Percentiles rank a stretch among this genome's conserved stretches.
Conservation (phyloP, 1,140 invertebrate genomes). For the Patella vulgata region DNA sequence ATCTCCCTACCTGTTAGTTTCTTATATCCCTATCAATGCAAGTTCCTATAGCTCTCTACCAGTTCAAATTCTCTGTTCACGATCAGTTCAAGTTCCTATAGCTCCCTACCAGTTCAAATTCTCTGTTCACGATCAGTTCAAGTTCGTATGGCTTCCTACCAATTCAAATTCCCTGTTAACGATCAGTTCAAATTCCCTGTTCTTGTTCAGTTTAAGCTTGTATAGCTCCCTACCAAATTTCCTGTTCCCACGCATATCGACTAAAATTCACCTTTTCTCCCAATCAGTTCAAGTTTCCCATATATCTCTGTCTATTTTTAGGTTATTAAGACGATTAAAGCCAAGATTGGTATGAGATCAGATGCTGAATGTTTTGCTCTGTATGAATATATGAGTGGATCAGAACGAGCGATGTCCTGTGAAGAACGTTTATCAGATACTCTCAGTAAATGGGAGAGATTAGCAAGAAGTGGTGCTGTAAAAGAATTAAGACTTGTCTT, state of each 20-base stretch:
- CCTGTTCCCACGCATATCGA: neutral
- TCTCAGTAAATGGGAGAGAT: slow-evolving; percentile 94
- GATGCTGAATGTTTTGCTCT: slow-evolving; percentile 84
- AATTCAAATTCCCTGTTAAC: neutral
- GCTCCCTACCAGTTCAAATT: no score
- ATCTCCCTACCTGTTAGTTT: neutral
- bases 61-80: no score
- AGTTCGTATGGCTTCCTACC: no score
- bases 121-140: neutral
- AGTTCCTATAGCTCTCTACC: no score
- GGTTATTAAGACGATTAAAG: slow-evolving; percentile 87
- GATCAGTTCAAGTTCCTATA: no score
- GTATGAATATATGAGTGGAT: slow-evolving; percentile 79
- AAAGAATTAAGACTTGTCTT: slow-evolving; percentile 67
- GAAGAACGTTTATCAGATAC: slow-evolving; percentile 94
- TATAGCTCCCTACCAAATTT: neutral
- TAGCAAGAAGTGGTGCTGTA: slow-evolving; percentile 64
- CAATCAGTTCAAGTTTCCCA: no score
- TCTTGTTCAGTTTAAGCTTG: neutral
- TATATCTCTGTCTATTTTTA: no score
- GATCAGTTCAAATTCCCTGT: neutral
- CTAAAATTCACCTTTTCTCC: neutral
- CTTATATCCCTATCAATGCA: no score
- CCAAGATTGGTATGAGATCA: slow-evolving; percentile 89
- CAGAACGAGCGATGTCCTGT: slow-evolving; percentile 81